Percentiles rank a stretch among this genome's conserved stretches.
Conservation (phyloP, 35 echinoderm and acorn worm genomes). For the Antedon bifida region DNA sequence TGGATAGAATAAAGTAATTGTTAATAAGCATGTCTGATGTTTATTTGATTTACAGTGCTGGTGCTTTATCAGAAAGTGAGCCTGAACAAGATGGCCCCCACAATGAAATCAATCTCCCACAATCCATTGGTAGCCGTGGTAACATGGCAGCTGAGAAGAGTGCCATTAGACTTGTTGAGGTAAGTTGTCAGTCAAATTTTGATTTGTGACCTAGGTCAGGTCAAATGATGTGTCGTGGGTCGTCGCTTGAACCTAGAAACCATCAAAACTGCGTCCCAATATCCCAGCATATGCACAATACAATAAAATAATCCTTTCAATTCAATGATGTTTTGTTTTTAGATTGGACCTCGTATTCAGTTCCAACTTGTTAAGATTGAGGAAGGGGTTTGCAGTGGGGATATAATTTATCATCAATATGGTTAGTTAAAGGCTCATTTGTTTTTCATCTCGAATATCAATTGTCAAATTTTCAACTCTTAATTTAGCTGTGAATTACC, state of each 20-base stretch:
- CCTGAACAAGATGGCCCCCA: constrained; percentile 85
- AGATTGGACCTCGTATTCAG: constrained; percentile 88
- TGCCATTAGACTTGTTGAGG: constrained; percentile 89
- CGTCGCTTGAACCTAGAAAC: too few species aligned
- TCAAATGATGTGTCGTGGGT: too few species aligned
- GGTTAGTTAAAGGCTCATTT: constrained; percentile 46
- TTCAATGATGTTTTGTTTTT: neutral
- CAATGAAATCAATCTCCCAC: constrained; percentile 88
- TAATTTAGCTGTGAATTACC: too few species aligned
- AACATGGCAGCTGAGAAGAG: constrained; percentile 69
- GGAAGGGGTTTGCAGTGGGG: constrained; percentile 74
- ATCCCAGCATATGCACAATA: too few species aligned
- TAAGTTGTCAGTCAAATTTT: too few species aligned
- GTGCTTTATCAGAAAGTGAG: constrained; percentile 92
- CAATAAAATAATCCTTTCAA: neutral
- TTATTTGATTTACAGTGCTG: constrained; percentile 35
- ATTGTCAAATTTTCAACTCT: too few species aligned
- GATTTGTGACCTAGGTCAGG: too few species aligned
- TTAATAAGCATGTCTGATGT: too few species aligned
- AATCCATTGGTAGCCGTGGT: constrained; percentile 60
- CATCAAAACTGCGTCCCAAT: too few species aligned
- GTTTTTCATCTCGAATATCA: too few species aligned
- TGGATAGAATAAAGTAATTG: too few species aligned
- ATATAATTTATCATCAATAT: constrained; percentile 63
- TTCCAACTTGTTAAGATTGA: constrained; percentile 82